These are phyloP conservation scores for Laspeyria flexula DNA, from an alignment of 2,888 invertebrate genomes.

Conservation along the genomic window DNA sequence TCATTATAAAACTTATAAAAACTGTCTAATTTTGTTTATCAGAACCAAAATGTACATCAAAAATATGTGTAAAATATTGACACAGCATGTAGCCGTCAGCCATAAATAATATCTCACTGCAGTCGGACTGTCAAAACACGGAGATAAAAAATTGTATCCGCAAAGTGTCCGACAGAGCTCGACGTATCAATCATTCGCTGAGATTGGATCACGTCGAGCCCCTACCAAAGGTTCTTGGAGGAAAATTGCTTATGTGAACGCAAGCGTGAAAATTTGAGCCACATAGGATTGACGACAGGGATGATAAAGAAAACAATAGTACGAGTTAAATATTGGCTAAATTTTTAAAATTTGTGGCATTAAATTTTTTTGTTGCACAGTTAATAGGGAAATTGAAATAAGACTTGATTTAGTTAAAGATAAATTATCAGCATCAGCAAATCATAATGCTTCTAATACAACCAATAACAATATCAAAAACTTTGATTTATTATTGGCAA, in stretches of 20 bases:
- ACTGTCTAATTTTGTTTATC: too few relatives aligned
- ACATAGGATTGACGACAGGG: not conserved
- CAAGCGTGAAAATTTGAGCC: slow-evolving; percentile 21
- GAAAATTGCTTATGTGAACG: slow-evolving; percentile 37
- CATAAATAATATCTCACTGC: slow-evolving; percentile 56
- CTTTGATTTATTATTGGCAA: not conserved
- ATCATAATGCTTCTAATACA: too few relatives aligned
- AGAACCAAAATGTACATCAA: too few relatives aligned
- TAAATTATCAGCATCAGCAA: too few relatives aligned
- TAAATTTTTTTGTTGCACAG: too few relatives aligned
- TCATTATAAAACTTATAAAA: too few relatives aligned
- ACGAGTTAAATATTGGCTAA: not conserved
- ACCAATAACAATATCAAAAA: not conserved
- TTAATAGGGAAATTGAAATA: too few relatives aligned
- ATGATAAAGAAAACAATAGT: not conserved
- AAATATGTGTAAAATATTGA: not conserved
- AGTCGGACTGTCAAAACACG: slow-evolving; percentile 57
- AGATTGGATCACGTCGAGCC: slow-evolving; percentile 66
- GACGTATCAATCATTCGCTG: slow-evolving; percentile 66
- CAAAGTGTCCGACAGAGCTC: slow-evolving; percentile 48
- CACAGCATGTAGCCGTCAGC: not conserved
- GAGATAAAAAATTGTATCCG: slow-evolving; percentile 56
- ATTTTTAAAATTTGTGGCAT: not conserved
- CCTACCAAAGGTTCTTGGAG: slow-evolving; percentile 37
- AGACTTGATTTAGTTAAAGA: too few relatives aligned